Base-by-base conservation (phyloP, 2,888 invertebrate species). In the Iphiclides podalirius region DNA sequence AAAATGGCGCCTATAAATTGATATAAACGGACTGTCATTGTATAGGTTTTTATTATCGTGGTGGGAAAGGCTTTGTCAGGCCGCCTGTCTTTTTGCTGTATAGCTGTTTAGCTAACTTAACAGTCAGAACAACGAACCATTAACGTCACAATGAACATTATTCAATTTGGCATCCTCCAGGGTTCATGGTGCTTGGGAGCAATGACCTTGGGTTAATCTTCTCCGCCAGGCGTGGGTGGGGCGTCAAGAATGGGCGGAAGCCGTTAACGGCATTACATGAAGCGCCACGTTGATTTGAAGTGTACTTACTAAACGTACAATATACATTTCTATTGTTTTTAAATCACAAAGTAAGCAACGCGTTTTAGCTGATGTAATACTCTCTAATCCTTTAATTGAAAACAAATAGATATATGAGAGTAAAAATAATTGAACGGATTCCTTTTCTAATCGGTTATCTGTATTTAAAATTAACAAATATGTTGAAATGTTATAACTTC, bases 161-260 rank as follows among this genome's bases (percentile, higher is more conserved):
- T 31, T 11, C 11, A 31, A 31, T 43, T 43, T 1, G 34, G 14
- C 20, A 36, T 48, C 41, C 45, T 49, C 34, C 17, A 47, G 42
- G 23, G 42, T 50, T 43, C 47, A 50, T 52, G 48, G 47, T 46
- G 40, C 52, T 23, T 33, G 12, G 45, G 60, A 51, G 42, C 68
- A 62, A 53, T 61, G 65, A 67, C 70, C 69, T 70, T 67, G 57
- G 58, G 70, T 63, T 64, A 57, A 64, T 58, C 60, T 67, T 61
- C 64, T 63, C 58, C 55, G 45, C 46, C 15, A 40, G 53, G 53
- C 47, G 62, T 63, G 55, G 63, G 61, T 55, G 61, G 56, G 52
- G 47, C 52, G 20, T 47, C 48, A 59, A 58, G 61, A 62, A 64
- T 61, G 59, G 53, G 55, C 63, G 62, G 63, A 64, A 63, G 57